These are phyloP conservation scores for Scaptomyza parva DNA, from an alignment of 2,888 invertebrate species.

Conservation along the genomic window DNA sequence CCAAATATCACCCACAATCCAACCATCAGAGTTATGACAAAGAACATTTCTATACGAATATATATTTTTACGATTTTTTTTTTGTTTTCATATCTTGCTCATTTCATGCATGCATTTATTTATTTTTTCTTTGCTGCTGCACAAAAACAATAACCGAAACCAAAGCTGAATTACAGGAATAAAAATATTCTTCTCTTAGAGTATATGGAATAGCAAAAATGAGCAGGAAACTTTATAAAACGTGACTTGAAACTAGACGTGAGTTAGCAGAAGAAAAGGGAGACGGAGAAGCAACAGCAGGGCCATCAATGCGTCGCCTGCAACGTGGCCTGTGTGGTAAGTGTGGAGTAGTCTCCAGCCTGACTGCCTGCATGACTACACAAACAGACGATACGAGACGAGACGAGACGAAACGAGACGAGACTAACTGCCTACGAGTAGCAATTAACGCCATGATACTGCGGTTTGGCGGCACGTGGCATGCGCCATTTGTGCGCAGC, in stretches of 20 bases:
- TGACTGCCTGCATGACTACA: conserved; percentile 43
- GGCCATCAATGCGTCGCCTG: conserved; percentile 2
- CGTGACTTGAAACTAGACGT: conserved; percentile 66
- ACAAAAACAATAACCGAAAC: conserved; percentile 23
- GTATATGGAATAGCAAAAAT: conserved; percentile 50
- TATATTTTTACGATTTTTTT: conserved; percentile 38
- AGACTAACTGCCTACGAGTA: conserved; percentile 62
- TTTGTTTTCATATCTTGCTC: conserved; percentile 25
- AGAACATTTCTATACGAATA: conserved; percentile 28
- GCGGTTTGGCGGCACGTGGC: conserved; percentile 64
- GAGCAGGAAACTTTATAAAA: conserved; percentile 65
- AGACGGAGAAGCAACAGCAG: background rate
- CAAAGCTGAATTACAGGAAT: conserved; percentile 39
- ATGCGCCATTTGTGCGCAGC: conserved; percentile 33
- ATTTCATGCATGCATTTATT: conserved; percentile 12
- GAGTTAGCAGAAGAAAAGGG: background rate
- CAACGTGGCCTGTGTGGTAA: conserved; percentile 11
- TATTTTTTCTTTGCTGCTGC: conserved; percentile 8
- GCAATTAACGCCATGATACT: conserved; percentile 80
- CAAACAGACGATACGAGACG: conserved; percentile 9
- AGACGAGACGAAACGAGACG: conserved; percentile 18
- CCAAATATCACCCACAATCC: conserved; percentile 5
- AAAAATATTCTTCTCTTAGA: conserved; percentile 31
- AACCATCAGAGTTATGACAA: conserved; percentile 27
- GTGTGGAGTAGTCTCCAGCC: conserved; percentile 21